Base-by-base conservation (phyloP, 2,888 invertebrate species). In the Clanis bilineata region DNA sequence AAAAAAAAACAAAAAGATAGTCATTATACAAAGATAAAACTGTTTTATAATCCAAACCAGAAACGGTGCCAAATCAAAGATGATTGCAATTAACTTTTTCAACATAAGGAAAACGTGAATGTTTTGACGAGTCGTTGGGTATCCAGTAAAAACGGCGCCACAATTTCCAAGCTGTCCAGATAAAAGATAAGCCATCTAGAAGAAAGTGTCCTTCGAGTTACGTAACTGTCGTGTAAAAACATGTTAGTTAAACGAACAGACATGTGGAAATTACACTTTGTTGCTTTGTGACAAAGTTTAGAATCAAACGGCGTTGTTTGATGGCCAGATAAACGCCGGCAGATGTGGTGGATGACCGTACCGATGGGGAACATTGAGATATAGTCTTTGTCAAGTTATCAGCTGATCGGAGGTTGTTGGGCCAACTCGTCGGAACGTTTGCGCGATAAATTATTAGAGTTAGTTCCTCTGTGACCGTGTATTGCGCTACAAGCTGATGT, bases 151-250 rank as follows among this genome's bases (percentile, higher is more conserved):
- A 58, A 38, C 56, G 56, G 47, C 58, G 51, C 43, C 58, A 58
- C 56, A 58, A 51, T 58, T 61, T 57, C 57, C 47, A 61, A 54
- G 51, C 51, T 57, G 57, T 55, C 57, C 38, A 61, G 61, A 57
- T 61, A 58, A 55, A 55, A 44, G 61, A 54, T 58, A 41, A 57
- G 36, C 51, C 38, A 15, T 28, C 38, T 39, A 43, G 39, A 39
- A 58, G 67, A 73, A 71, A 71, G 66, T 73, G 75, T 59, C 59
- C 43, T 66, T 65, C 66, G 73, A 60, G 62, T 67, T 61, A 63
- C 62, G 63, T 73, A 73, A 73, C 75, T 73, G 75, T 51, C 69
- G 64, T 70, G 73, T 73, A 73, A 73, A 73, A 73, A 70, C 71
- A 73, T 70, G 70, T 72, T 69, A 72, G 73, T 74, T 64, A 63